phyloP scores from a whole-genome alignment of 2,113 vertebrate species.

The Stercorarius parasiticus region DNA sequence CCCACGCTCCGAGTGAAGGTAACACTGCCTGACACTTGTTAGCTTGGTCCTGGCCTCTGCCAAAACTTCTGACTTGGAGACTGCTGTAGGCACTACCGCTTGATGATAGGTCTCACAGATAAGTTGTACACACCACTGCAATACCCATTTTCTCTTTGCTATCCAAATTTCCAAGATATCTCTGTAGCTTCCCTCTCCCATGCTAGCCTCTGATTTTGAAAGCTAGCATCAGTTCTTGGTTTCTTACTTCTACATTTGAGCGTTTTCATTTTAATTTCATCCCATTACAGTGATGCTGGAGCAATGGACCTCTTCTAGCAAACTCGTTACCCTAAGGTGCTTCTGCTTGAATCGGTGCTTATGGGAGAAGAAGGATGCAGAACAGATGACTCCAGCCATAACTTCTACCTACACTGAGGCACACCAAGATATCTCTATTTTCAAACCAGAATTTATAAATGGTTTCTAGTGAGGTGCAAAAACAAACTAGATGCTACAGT shows the following conservation, averaged over 20 bases:
- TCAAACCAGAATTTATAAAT: not conserved
- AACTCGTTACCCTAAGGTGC: not conserved
- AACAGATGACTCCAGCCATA: not conserved
- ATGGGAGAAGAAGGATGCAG: not conserved
- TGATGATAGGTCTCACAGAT: not conserved
- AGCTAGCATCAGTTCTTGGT: not conserved
- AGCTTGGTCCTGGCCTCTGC: not conserved
- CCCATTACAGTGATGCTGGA: not conserved
- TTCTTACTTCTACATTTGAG: not conserved
- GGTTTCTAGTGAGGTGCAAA: not conserved
- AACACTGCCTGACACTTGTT: not conserved
- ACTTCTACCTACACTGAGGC: not conserved
- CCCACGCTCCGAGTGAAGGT: fast-evolving
- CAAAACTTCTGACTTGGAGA: not conserved
- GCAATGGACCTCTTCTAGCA: not conserved
- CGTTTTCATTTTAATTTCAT: not conserved
- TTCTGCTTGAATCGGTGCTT: not conserved
- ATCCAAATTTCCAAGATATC: not conserved
- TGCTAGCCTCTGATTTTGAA: not conserved
- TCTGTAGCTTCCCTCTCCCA: not conserved
- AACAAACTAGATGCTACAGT: not conserved
- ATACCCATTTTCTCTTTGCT: not conserved
- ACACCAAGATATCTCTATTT: not conserved
- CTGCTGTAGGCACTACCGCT: not conserved
- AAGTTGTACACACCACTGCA: not conserved